Evolutionary conservation across 2,113 vertebrate species (phyloP), one percentile per base, ranked within the genome.

Genomic region (Marmota flaviventris): DNA sequence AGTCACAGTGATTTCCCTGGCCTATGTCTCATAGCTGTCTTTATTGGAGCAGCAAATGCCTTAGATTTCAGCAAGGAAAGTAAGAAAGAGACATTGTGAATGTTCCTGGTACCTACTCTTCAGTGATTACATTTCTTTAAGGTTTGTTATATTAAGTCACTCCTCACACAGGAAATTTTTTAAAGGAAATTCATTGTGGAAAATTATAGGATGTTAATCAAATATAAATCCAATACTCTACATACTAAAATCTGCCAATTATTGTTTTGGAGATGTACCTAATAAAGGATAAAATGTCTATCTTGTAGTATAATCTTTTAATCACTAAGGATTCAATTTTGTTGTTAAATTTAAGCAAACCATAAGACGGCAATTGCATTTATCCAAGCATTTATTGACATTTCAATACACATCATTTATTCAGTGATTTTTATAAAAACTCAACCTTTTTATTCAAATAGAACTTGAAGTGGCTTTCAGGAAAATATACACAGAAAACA

Each of bases 201-300:
- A 97, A 89, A 34, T 97, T 97, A 97, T 96, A 77, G n/a, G 53
- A 25, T 96, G 82, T 93, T 96, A 97, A 97, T 95, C 97, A 97
- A 97, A 94, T 91, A 97, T 76, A 96, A 97, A 97, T 95, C 97
- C 96, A 32, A 91, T 94, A 39, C 95, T 37, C 22, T 77, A 34
- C 53, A 48, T 37, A 96, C 51, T 89, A 94, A 96, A 98, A 81
- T 63, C 6, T 93, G 63, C 84, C 12, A 97, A 95, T 98, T 97
- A 95, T 37, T 91, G n/a, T 58, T 96, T 70, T 86, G 82, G 88
- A 56, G 27, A 20, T 85, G 83, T 53, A 29, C 65, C 3, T 92
- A 82, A 95, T 96, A 96, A 94, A 65, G 6, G 32, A 78, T 94
- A 96, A 97, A 91, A 2, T 48, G 42, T 32, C 53, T 85, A 32